Percentiles rank a stretch among this genome's conserved stretches.
phyloP scores from a whole-genome alignment of 2,888 invertebrate species.

The Mimachlamys varia region DNA sequence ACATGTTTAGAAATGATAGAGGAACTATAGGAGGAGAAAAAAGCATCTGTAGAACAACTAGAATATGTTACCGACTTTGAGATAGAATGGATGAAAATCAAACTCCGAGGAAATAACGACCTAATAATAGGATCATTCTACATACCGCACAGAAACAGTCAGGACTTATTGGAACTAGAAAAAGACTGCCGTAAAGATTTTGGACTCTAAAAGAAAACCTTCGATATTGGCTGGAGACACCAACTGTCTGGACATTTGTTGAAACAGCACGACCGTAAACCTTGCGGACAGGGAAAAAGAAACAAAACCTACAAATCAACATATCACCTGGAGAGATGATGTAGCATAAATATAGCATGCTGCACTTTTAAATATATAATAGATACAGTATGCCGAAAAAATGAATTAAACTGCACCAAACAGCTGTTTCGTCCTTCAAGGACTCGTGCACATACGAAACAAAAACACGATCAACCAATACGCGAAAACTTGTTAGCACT shows the following conservation, averaged over 20 bases:
- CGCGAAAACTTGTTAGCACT: background rate
- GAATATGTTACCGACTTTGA: conserved; percentile 53
- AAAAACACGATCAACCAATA: background rate
- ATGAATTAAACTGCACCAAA: too few relatives aligned
- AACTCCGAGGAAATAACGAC: conserved; percentile 40
- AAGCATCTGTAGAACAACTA: conserved; percentile 49
- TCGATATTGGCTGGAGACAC: conserved; percentile 41
- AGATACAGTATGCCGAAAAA: too few relatives aligned
- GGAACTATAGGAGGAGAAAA: conserved; percentile 48
- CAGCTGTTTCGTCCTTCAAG: too few relatives aligned
- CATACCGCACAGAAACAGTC: conserved; percentile 18
- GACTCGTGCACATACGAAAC: background rate
- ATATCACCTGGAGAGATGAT: background rate
- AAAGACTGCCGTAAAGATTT: background rate
- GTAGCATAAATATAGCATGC: too few relatives aligned
- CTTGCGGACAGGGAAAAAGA: background rate
- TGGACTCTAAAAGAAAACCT: background rate
- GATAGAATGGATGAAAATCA: conserved; percentile 52
- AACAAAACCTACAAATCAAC: background rate
- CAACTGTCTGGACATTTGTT: conserved; percentile 41
- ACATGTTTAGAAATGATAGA: conserved; percentile 50
- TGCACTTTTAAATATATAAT: too few relatives aligned
- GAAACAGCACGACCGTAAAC: background rate
- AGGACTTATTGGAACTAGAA: background rate
- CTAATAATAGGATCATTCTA: background rate